These are phyloP conservation scores for Acanthosoma haemorrhoidale DNA, from an alignment of 2,888 invertebrate genomes.

Conservation along the genomic window DNA sequence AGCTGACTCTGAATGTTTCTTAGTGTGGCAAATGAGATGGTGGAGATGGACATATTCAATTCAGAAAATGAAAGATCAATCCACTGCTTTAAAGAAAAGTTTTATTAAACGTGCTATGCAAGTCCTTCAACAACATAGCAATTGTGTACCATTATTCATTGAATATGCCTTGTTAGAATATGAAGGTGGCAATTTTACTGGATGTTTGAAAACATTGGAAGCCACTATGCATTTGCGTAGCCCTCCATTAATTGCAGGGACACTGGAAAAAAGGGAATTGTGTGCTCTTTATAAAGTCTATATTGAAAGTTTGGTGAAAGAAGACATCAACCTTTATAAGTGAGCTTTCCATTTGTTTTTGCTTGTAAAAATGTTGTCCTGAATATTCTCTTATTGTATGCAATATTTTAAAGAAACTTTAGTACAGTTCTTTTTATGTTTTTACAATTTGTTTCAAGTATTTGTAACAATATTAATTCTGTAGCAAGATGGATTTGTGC, in stretches of 20 bases:
- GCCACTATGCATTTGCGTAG: constrained; percentile 31
- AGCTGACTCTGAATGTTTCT: constrained; percentile 24
- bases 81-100: not conserved
- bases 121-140: constrained; percentile 44
- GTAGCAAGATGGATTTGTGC: too few relatives aligned
- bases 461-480: too few relatives aligned
- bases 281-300: constrained; percentile 28
- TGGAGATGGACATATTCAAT: constrained; percentile 17
- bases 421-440: too few relatives aligned
- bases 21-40: constrained; percentile 35
- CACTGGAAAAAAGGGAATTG: constrained; percentile 26
- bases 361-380: too few relatives aligned
- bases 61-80: not conserved
- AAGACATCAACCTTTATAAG: constrained; percentile 23
- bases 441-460: too few relatives aligned
- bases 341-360: not conserved
- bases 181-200: constrained; percentile 50
- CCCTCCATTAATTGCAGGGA: constrained; percentile 27
- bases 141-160: constrained; percentile 55
- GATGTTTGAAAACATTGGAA: constrained; percentile 51
- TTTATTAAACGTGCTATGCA: constrained; percentile 30
- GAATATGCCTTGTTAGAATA: constrained; percentile 60
- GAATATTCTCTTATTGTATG: too few relatives aligned
- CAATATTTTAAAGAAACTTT: too few relatives aligned
- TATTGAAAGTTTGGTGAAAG: constrained; percentile 26